phyloP scores from a whole-genome alignment of 2,888 invertebrate genomes.

The Oconnorella tubifera region DNA sequence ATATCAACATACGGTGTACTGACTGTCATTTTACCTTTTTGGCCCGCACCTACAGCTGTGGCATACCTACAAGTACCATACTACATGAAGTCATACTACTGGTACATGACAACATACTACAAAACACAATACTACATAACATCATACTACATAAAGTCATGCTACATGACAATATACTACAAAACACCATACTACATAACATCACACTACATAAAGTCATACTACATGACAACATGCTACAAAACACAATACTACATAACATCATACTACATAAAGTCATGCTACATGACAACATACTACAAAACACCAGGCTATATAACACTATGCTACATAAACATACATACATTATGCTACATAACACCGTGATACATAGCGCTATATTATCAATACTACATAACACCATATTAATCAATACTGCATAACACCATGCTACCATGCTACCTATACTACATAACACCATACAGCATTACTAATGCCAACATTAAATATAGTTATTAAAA shows the following conservation, averaged over 20 bases:
- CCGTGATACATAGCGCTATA: background rate
- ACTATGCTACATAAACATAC: too few relatives aligned
- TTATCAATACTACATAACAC: too few relatives aligned
- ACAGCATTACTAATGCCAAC: too few relatives aligned
- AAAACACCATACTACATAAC: background rate
- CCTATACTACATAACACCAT: too few relatives aligned
- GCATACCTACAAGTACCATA: background rate
- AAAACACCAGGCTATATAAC: background rate
- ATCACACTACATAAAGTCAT: too few relatives aligned
- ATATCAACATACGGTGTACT: background rate
- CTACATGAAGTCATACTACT: too few relatives aligned
- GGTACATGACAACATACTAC: background rate
- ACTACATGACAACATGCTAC: background rate
- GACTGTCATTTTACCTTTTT: background rate
- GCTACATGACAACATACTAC: background rate
- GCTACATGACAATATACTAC: background rate
- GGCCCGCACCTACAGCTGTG: constrained; percentile 1
- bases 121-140: background rate
- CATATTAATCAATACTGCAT: too few relatives aligned
- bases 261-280: too few relatives aligned
- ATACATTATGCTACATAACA: too few relatives aligned
- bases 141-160: too few relatives aligned
- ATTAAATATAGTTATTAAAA: too few relatives aligned
- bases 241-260: background rate
- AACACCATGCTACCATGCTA: too few relatives aligned